Evolutionary conservation across 1,140 invertebrate species (phyloP), one percentile per base, ranked within the genome.

Genomic region (Brachionus angularis): DNA sequence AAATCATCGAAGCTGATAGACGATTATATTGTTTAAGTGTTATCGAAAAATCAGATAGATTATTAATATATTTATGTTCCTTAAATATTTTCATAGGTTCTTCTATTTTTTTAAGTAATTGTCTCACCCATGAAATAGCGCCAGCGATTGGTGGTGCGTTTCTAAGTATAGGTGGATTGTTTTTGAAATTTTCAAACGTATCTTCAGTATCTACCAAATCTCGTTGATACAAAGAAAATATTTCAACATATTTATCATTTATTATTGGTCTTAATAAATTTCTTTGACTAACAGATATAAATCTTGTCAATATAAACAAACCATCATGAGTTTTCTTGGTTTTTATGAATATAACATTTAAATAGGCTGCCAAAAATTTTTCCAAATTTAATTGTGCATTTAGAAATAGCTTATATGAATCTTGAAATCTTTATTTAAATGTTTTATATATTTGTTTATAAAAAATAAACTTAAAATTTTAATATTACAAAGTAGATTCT

Each of bases 341-440:
- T 33, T 76, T 74, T n/a, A 76, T 72, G 70, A 81, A 80, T 5
- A 80, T 76, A 16, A 76, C 76, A 73, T 78, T 75, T 1, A 80
- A 72, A 70, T 81, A 81, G 18, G 80, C 77, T 33, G 73, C 75
- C 14, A 80, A 73, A 64, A 81, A 81, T 23, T 72, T 77, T 73
- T 81, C 80, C 25, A 81, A 69, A 23, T 79, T 76, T 34, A 71
- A 72, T 16, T 77, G 76, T 29, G 75, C 76, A 33, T 67, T 53
- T 29, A 74, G 74, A 74, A 80, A 81, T 61, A 73, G 74, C 33
- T 72, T 74, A 74, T 78, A 80, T 25, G 77, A 74, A 7, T 77
- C 74, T 47, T 80, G 78, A 77, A 81, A 81, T 50, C 79, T 73
- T 78, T 77, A n/a, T n/a, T n/a, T n/a, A n/a, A n/a, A n/a, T n/a